Conservation (phyloP, 2,888 invertebrate species). For the Phanerotoma sp. region DNA sequence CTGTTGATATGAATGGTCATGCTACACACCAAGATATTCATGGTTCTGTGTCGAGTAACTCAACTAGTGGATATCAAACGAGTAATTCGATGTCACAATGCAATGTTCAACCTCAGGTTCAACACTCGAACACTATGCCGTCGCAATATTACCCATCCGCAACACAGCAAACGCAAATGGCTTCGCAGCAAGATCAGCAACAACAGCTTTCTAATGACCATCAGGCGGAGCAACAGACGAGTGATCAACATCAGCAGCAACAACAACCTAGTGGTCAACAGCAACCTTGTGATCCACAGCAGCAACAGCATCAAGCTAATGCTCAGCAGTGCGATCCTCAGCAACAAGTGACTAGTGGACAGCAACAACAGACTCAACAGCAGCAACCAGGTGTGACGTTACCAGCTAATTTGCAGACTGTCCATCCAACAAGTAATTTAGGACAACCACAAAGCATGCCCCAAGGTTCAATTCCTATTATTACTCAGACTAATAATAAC, state of each 20-base stretch:
- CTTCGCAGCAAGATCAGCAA: conserved; percentile 39
- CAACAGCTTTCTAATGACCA: conserved; percentile 52
- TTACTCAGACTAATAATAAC: conserved; percentile 57
- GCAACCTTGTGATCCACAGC: conserved; percentile 43
- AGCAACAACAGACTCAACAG: conserved; percentile 42
- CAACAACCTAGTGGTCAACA: conserved; percentile 53
- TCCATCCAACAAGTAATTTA: conserved; percentile 59
- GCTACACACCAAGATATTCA: conserved; percentile 46
- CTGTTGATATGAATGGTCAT: conserved; percentile 50
- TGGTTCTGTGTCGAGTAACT: conserved; percentile 43
- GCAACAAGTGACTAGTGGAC: conserved; percentile 39
- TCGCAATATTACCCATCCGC: conserved; percentile 43
- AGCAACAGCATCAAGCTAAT: conserved; percentile 29
- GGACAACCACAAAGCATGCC: conserved; percentile 63
- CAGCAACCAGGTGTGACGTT: conserved; percentile 65
- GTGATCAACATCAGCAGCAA: conserved; percentile 33
- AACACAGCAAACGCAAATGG: conserved; percentile 39
- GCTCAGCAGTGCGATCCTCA: conserved; percentile 12
- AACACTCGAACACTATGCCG: conserved; percentile 52
- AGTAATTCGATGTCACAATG: conserved; percentile 55
- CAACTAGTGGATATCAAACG: conserved; percentile 41
- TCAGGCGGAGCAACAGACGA: conserved; percentile 57
- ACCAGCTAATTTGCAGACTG: conserved; percentile 63
- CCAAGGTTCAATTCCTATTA: conserved; percentile 64
- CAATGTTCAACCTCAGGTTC: conserved; percentile 60